Evolutionary conservation across 2,888 invertebrate genomes (phyloP).

Genomic region (Ctenicera cuprea): DNA sequence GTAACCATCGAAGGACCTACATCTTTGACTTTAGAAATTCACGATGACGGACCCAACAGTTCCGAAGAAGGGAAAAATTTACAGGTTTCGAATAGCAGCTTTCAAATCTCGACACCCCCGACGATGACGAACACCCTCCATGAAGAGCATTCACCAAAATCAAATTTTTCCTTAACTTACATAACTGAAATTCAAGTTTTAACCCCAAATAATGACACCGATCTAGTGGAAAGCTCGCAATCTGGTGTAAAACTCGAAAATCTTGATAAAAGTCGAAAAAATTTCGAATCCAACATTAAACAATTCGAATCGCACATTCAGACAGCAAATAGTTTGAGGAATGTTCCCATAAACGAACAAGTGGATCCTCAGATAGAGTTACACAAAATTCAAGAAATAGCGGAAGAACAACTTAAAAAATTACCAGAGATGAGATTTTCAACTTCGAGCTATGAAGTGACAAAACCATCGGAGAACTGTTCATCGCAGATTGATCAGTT

Average conservation of each 20-base stretch:
- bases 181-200: constrained; percentile 85
- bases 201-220: constrained; percentile 70
- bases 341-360: constrained; percentile 57
- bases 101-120: constrained; percentile 15
- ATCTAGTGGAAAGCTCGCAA: constrained; percentile 67
- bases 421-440: constrained; percentile 78
- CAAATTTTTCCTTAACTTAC: constrained; percentile 74
- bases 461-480: constrained; percentile 72
- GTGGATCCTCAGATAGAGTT: constrained; percentile 67
- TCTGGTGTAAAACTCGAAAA: constrained; percentile 61
- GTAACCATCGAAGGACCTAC: constrained; percentile 62
- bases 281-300: constrained; percentile 65
- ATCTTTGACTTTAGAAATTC: constrained; percentile 63
- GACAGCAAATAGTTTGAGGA: constrained; percentile 55
- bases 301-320: constrained; percentile 63
- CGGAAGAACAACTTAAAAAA: constrained; percentile 70
- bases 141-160: constrained; percentile 57
- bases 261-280: constrained; percentile 59
- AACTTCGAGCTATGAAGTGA: constrained; percentile 79
- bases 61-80: constrained; percentile 16
- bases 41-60: constrained; percentile 54
- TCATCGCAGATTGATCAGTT: constrained; percentile 75
- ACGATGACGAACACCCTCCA: constrained; percentile 4
- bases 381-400: constrained; percentile 70
- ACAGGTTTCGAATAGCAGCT: constrained; percentile 27